Evolutionary conservation across 2,113 vertebrate genomes (phyloP), one percentile per base, ranked within the genome.

Genomic region (Chitala chitala): DNA sequence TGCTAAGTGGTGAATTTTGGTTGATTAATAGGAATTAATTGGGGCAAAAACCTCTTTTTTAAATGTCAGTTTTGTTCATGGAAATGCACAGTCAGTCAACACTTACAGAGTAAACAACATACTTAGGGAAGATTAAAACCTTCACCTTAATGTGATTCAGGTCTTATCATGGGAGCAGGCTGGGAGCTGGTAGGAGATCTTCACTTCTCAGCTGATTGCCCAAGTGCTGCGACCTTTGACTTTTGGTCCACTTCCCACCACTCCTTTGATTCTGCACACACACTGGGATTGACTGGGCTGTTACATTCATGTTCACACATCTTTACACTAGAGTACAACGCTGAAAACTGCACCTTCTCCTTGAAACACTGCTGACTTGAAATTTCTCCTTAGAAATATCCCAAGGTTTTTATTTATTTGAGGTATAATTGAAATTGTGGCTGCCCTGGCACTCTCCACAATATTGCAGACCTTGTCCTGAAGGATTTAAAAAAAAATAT

Each of bases 341-440:
- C n/a, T 29, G 36, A 36, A 24, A 29, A 59, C 63, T 55, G 26
- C 1, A 24, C n/a, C 56, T 75, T 68, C 22, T 71, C 63, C 42
- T 74, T 74, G 63, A 73, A 75, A 80, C 71, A 74, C 36, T 73
- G 72, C 77, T 73, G 75, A 81, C 61, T 64, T 71, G 20, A 20
- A 72, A 40, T 38, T 31, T 58, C 58, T 56, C 17, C 73, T 50
- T 80, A 75, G 83, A 56, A 75, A 74, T 71, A 77, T 63, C 73
- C 75, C 64, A 73, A 55, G 6, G 9, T 58, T 58, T 58, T 56
- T 58, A 58, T 56, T 71, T 58, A 72, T 46, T 68, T 68, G 31
- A 38, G 64, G 64, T 72, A 44, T 44, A 58, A 72, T 72, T 56
- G 24, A 42, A 72, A 72, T 54, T 40, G 56, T 72, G 70, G 58